These are phyloP conservation scores for Sternarchorhynchus goeldii DNA, from an alignment of 2,797 vertebrate genomes.

Conservation along the genomic window DNA sequence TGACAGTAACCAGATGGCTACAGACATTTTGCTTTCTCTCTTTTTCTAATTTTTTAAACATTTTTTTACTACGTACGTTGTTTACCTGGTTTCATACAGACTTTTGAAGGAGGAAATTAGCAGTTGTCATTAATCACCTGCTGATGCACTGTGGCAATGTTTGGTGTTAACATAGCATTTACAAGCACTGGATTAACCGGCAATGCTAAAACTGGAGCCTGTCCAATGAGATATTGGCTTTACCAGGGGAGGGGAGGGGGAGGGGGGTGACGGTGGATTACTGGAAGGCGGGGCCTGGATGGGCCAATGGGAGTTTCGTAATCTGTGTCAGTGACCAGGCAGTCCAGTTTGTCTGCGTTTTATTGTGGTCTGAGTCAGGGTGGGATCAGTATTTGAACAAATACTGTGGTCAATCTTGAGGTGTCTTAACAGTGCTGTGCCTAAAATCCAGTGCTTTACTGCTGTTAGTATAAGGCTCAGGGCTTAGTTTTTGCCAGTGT, in stretches of 20 bases:
- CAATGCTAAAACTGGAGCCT: slow-evolving; percentile 40
- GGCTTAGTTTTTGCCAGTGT: background rate
- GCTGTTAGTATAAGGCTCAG: background rate
- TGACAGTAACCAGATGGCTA: background rate
- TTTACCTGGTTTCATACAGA: background rate
- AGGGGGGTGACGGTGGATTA: slow-evolving; percentile 31
- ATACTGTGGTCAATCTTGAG: background rate
- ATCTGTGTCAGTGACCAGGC: slow-evolving; percentile 12
- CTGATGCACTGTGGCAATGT: background rate
- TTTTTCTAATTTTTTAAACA: too few species aligned
- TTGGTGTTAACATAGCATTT: slow-evolving; percentile 19
- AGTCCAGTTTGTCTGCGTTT: slow-evolving; percentile 25
- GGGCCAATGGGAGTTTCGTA: background rate
- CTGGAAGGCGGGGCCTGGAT: background rate
- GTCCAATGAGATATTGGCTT: slow-evolving; percentile 25
- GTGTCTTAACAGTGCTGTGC: background rate
- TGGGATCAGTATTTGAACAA: slow-evolving; percentile 24
- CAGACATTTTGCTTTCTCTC: too few species aligned
- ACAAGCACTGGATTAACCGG: slow-evolving; percentile 39
- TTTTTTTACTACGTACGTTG: too few species aligned
- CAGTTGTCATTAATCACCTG: slow-evolving; percentile 9
- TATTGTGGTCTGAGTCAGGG: background rate
- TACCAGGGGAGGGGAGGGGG: background rate
- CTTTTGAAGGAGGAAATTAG: background rate
- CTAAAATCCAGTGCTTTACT: slow-evolving; percentile 7